Evolutionary conservation across 2,797 vertebrate species (phyloP).

Genomic region (Menidia menidia): DNA sequence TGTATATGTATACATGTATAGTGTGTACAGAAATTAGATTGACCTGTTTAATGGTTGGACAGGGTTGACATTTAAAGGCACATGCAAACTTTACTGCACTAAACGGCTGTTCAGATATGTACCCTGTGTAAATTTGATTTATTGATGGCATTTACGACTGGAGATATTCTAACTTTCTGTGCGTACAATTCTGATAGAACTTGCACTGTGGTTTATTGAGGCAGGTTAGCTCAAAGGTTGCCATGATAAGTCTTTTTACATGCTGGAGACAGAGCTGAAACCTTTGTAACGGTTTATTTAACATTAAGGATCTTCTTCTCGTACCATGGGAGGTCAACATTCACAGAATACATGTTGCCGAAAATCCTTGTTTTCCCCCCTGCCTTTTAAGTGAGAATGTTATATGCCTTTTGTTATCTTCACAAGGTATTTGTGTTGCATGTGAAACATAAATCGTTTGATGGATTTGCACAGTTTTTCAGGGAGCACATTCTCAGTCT

Average conservation of each 20-base stretch:
- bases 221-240: neutral
- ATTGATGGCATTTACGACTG: neutral
- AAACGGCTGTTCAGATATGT: no score
- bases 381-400: conserved; percentile 1
- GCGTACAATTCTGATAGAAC: neutral
- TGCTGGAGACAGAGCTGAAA: neutral
- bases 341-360: conserved; percentile 1
- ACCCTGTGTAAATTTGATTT: no score
- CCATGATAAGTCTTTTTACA: neutral
- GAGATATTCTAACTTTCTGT: neutral
- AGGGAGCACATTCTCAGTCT: conserved; percentile 20
- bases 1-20: no score
- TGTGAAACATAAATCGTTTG: conserved; percentile 29
- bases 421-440: conserved; percentile 14
- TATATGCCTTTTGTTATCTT: conserved; percentile 27
- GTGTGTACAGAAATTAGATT: conserved; percentile 22
- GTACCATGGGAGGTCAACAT: neutral
- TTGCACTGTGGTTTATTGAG: neutral
- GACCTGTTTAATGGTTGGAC: conserved; percentile 31
- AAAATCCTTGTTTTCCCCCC: conserved; percentile 39
- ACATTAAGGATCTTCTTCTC: conserved; percentile 12
- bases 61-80: conserved; percentile 1
- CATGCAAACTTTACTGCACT: no score
- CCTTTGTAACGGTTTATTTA: conserved; percentile 4
- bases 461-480: conserved; percentile 21